Conservation (phyloP, 2,113 vertebrate genomes). For the Nothoprocta perdicaria region DNA sequence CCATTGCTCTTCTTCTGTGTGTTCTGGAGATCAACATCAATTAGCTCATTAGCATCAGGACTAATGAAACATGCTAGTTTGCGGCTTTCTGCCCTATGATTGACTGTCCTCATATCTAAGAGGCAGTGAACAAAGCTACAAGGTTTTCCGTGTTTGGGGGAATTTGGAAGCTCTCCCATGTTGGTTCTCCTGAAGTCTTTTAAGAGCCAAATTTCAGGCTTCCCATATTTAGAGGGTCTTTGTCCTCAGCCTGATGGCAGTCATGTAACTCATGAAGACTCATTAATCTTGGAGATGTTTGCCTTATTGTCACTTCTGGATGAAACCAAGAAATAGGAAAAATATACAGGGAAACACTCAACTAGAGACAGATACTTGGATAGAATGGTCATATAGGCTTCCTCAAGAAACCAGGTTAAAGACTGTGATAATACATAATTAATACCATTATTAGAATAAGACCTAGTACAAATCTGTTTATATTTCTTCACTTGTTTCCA, state of each 20-base stretch:
- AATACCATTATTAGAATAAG: background rate
- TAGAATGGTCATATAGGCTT: background rate
- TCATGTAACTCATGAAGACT: background rate
- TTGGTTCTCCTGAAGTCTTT: background rate
- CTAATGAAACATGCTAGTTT: background rate
- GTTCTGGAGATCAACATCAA: background rate
- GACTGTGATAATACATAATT: background rate
- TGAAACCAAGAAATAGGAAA: background rate
- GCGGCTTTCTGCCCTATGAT: background rate
- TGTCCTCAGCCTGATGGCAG: background rate
- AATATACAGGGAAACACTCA: background rate
- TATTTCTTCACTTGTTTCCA: background rate
- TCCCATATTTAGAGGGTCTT: accelerated
- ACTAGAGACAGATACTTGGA: background rate
- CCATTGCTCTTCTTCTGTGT: background rate
- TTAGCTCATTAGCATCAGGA: background rate
- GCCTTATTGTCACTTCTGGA: background rate
- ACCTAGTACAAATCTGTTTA: background rate
- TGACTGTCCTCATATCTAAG: background rate
- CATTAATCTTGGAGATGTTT: background rate
- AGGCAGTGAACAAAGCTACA: background rate
- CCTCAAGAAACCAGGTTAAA: background rate
- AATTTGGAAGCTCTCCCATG: accelerated
- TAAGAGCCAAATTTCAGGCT: background rate
- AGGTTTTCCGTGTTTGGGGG: background rate